Evolutionary conservation across 2,888 invertebrate genomes (phyloP), one percentile per base, ranked within the genome.

Genomic region (Melangyna quadrimaculata): DNA sequence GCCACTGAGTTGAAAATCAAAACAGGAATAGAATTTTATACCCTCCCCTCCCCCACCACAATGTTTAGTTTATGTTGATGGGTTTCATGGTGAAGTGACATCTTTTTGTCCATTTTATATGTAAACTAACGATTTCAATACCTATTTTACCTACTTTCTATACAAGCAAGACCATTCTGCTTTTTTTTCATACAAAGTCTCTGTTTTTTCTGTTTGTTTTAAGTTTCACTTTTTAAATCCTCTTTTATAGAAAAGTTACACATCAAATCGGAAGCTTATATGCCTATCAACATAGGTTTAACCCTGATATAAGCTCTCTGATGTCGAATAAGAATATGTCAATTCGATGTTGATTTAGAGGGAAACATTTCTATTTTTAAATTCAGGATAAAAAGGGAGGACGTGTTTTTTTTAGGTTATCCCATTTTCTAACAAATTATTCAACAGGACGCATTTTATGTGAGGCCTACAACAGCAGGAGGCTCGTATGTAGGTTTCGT

Each of bases 401-500:
- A n/a, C n/a, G 9, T 14, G 29, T 29, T 9, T 17, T 29, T 32
- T 27, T 55, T 9, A 17, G 10, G 24, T 17, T 27, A 63, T 17
- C 27, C 43, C 63, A 45, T 61, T 40, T 61, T 43, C n/a, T 10
- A 43, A 63, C n/a, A 63, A 63, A 63, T 61, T n/a, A 40, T 63
- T 63, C 61, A 63, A 63, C 61, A 43, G 40, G 61, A 63, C 61
- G 27, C 27, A 63, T 43, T 27, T 29, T n/a, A 63, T 40, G n/a
- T 22, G 22, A 10, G 24, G 24, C 3, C 0, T n/a, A n/a, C n/a
- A n/a, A 24, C 22, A 35, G 22, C 1, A 3, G n/a, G 24, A 9
- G 10, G 2, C n/a, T n/a, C n/a, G n/a, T n/a, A n/a, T 17, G 3
- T 0, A 27, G 55, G 6, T n/a, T 57, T 57, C 19, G 17, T 32